Evolutionary conservation across 1,140 invertebrate genomes (phyloP).

Genomic region (Drosophila serrata): DNA sequence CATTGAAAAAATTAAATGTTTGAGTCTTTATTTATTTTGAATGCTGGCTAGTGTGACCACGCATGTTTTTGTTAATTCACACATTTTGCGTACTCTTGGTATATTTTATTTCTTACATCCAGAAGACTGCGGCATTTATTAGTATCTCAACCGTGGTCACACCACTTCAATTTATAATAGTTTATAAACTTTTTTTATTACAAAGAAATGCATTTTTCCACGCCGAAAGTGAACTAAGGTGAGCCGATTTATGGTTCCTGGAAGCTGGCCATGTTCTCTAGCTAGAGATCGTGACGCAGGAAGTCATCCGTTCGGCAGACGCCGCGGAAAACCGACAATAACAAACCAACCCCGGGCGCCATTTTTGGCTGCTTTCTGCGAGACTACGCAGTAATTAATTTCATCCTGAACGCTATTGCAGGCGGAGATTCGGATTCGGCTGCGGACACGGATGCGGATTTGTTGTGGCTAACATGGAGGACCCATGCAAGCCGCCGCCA

Average conservation of each 20-base stretch:
- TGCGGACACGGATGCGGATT: constrained; percentile 7
- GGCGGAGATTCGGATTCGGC: background rate
- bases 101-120: no score
- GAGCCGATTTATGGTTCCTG: background rate
- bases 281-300: background rate
- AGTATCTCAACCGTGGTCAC: background rate
- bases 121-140: background rate
- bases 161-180: constrained; percentile 2
- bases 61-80: no score
- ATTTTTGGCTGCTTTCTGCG: constrained; percentile 59
- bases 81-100: no score
- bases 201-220: constrained; percentile 4
- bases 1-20: no score
- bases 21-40: no score
- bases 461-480: constrained; percentile 26
- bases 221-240: background rate
- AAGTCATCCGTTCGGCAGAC: background rate
- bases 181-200: constrained; percentile 13
- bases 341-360: constrained; percentile 61
- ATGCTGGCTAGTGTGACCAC: no score
- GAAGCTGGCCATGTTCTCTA: background rate
- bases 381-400: constrained; percentile 51
- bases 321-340: constrained; percentile 15
- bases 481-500: constrained; percentile 25
- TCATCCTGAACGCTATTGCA: background rate